These are phyloP conservation scores for Microcaecilia unicolor DNA, from an alignment of 2,797 vertebrate genomes.

Conservation along the genomic window DNA sequence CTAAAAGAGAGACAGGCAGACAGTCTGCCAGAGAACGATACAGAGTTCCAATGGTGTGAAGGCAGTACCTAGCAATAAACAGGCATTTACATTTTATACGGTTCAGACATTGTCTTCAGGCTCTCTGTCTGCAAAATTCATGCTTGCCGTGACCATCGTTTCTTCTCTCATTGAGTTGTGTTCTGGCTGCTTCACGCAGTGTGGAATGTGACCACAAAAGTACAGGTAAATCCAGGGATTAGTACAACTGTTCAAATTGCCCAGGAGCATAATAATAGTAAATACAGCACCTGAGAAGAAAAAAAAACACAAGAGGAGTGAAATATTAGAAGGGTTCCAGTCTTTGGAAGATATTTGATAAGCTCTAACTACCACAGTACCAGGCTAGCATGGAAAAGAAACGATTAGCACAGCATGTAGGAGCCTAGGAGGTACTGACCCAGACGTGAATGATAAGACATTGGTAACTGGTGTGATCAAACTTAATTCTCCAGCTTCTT, in stretches of 20 bases:
- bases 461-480: too few relatives aligned
- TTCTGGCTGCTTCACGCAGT: constrained; percentile 29
- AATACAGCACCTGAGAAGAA: constrained; percentile 58
- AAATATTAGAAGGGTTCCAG: too few relatives aligned
- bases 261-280: constrained; percentile 70
- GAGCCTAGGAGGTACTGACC: too few relatives aligned
- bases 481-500: too few relatives aligned
- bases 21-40: too few relatives aligned
- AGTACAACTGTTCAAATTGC: constrained; percentile 72
- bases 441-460: too few relatives aligned
- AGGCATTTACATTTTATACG: constrained; percentile 10
- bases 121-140: constrained; percentile 35
- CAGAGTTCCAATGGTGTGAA: too few relatives aligned
- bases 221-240: constrained; percentile 80
- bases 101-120: constrained; percentile 27
- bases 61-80: too few relatives aligned
- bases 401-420: too few relatives aligned
- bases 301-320: constrained; percentile 4
- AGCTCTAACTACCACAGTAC: background rate
- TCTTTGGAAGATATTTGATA: background rate
- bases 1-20: too few relatives aligned
- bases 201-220: constrained; percentile 50
- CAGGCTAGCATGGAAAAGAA: too few relatives aligned
- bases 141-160: constrained; percentile 25
- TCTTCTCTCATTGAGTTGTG: constrained; percentile 21